Evolutionary conservation across 2,113 vertebrate species (phyloP).

Genomic region (Sturnus vulgaris): DNA sequence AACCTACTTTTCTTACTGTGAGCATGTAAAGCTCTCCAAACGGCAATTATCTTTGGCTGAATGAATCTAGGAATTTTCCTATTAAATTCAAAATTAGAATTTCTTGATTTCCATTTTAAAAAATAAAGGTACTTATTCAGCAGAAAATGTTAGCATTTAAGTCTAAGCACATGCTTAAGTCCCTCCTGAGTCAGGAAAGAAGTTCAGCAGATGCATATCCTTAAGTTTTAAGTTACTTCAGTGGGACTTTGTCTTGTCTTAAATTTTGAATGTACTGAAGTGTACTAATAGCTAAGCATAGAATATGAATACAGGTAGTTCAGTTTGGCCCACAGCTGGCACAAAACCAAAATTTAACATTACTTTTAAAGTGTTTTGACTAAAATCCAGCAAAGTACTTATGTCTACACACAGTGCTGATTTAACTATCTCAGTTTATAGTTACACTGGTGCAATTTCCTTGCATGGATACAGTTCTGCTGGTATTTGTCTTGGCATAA

Average conservation of each 20-base stretch:
- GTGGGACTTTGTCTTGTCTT: not conserved
- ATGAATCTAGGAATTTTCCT: slow-evolving; percentile 46
- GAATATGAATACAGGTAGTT: not conserved
- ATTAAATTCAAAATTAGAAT: slow-evolving; percentile 34
- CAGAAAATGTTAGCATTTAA: not conserved
- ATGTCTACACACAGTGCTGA: slow-evolving; percentile 10
- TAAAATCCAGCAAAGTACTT: slow-evolving; percentile 51
- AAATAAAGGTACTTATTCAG: slow-evolving; percentile 25
- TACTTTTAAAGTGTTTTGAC: slow-evolving; percentile 42
- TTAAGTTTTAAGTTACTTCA: not conserved
- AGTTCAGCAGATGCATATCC: not conserved
- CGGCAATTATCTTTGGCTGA: slow-evolving; percentile 56
- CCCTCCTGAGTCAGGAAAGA: not conserved
- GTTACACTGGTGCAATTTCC: slow-evolving; percentile 33
- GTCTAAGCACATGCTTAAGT: not conserved
- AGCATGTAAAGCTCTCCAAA: slow-evolving; percentile 4
- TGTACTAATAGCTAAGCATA: not conserved
- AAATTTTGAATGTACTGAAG: not conserved
- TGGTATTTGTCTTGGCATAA: slow-evolving; percentile 33
- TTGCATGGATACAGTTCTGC: not conserved
- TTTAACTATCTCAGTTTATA: slow-evolving; percentile 54
- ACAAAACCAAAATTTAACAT: not conserved
- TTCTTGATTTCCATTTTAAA: not conserved
- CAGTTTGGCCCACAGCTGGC: not conserved
- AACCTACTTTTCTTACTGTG: not conserved